Evolutionary conservation across 1,140 invertebrate genomes (phyloP).

Genomic region (Sogatella furcifera): DNA sequence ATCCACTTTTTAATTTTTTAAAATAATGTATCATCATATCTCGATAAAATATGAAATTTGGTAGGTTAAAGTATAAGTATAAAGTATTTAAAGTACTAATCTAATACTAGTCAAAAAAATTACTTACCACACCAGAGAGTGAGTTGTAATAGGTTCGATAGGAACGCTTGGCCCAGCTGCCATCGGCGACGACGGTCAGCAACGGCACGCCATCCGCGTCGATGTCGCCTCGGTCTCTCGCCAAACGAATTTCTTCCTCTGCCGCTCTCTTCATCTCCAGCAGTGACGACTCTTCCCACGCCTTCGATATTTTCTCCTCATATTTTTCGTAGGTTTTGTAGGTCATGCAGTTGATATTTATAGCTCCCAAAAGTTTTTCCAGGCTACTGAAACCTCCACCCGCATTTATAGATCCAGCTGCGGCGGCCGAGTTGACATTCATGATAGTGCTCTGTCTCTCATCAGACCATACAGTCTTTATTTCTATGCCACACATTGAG

Average conservation of each 20-base stretch:
- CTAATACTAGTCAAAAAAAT: too few relatives aligned
- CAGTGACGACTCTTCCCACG: conserved; percentile 8
- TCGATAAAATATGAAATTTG: too few relatives aligned
- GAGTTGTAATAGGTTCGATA: conserved; percentile 25
- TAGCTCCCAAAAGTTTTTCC: background rate
- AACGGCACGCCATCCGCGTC: conserved; percentile 18
- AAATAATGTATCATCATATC: too few relatives aligned
- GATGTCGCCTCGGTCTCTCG: conserved; percentile 15
- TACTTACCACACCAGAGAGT: conserved; percentile 23
- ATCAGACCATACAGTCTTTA: too few relatives aligned
- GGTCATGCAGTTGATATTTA: conserved; percentile 4
- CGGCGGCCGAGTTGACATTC: too few relatives aligned
- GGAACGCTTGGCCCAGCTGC: conserved; percentile 26
- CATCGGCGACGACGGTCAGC: conserved; percentile 28
- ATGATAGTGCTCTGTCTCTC: too few relatives aligned
- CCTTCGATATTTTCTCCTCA: conserved; percentile 1
- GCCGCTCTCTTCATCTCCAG: conserved; percentile 17
- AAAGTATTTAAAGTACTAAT: too few relatives aligned
- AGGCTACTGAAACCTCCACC: conserved; percentile 2
- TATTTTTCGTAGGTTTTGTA: background rate
- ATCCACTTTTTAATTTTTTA: too few relatives aligned
- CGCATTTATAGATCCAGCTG: too few relatives aligned
- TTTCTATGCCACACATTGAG: too few relatives aligned
- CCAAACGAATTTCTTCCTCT: conserved; percentile 17
- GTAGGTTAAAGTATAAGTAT: too few relatives aligned